A percentile compares a stretch with the other conserved stretches of the same genome.
phyloP scores from a whole-genome alignment of 2,888 invertebrate genomes.

The Drosophila aldrichi region DNA sequence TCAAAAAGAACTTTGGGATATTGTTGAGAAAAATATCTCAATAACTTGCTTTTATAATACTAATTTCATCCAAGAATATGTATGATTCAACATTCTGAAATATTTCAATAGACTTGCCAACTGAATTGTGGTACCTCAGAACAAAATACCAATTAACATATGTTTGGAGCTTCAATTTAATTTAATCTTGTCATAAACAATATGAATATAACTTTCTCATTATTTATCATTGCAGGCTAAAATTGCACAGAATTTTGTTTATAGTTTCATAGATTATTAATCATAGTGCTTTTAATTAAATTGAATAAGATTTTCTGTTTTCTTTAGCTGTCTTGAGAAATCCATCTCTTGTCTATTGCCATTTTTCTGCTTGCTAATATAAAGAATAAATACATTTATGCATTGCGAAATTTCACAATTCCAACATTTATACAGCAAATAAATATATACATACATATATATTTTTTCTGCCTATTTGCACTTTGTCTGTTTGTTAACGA shows the following conservation, averaged over 20 bases:
- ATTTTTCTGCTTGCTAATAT: background rate
- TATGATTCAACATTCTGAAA: too few relatives aligned
- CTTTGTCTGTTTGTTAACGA: constrained; percentile 11
- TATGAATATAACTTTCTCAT: background rate
- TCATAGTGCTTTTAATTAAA: background rate
- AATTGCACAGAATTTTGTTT: background rate
- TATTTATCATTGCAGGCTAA: background rate
- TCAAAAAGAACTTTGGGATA: too few relatives aligned
- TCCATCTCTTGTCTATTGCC: background rate
- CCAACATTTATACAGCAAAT: constrained; percentile 4
- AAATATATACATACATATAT: constrained; percentile 9
- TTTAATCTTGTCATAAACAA: background rate
- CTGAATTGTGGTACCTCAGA: background rate
- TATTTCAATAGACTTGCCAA: too few relatives aligned
- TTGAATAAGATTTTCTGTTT: too few relatives aligned
- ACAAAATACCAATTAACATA: background rate
- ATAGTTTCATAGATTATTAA: background rate
- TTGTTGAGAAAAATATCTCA: too few relatives aligned
- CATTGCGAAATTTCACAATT: background rate
- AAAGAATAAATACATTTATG: background rate
- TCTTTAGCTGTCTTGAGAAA: background rate
- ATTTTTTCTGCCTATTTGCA: background rate
- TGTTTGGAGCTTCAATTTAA: too few relatives aligned
- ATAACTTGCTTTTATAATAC: too few relatives aligned
- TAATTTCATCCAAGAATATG: too few relatives aligned